Conservation (phyloP, 2,797 vertebrate genomes). For the Cyclopterus lumpus region DNA sequence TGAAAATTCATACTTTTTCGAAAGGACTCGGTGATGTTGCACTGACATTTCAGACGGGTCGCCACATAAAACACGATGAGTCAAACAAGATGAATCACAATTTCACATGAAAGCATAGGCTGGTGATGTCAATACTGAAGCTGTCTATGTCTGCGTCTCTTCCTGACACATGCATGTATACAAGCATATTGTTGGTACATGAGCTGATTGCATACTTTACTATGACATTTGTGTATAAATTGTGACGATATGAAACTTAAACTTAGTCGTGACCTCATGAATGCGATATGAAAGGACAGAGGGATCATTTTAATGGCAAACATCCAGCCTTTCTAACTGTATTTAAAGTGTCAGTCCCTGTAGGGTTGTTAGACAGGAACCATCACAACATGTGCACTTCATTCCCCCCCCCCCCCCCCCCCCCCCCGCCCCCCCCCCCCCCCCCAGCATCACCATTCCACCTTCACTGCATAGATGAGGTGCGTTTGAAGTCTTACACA, state of each 20-base stretch:
- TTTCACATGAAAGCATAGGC: not conserved
- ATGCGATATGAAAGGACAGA: conserved; percentile 14
- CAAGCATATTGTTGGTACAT: not conserved
- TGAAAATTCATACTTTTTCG: not conserved
- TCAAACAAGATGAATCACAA: conserved; percentile 4
- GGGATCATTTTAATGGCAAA: conserved; percentile 40
- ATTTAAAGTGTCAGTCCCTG: conserved; percentile 41
- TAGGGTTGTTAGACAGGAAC: conserved; percentile 44
- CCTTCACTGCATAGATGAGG: conserved; percentile 37
- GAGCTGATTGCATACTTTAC: not conserved
- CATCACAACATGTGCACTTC: conserved; percentile 48
- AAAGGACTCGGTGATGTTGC: not conserved
- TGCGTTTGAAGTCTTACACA: conserved; percentile 38
- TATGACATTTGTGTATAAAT: not conserved
- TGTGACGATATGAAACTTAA: not conserved
- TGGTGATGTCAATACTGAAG: not conserved
- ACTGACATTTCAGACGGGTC: not conserved
- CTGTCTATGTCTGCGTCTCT: not conserved
- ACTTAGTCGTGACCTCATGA: not conserved
- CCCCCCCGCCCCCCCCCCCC: not conserved
- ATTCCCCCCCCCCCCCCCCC: conserved; percentile 29
- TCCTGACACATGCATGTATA: not conserved
- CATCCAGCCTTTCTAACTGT: conserved; percentile 12
- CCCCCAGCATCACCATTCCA: conserved; percentile 8
- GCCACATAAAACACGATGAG: not conserved